A percentile compares a stretch with the other conserved stretches of the same genome.
Conservation (phyloP, 2,797 vertebrate species). For the Halcyon leucocephala region DNA sequence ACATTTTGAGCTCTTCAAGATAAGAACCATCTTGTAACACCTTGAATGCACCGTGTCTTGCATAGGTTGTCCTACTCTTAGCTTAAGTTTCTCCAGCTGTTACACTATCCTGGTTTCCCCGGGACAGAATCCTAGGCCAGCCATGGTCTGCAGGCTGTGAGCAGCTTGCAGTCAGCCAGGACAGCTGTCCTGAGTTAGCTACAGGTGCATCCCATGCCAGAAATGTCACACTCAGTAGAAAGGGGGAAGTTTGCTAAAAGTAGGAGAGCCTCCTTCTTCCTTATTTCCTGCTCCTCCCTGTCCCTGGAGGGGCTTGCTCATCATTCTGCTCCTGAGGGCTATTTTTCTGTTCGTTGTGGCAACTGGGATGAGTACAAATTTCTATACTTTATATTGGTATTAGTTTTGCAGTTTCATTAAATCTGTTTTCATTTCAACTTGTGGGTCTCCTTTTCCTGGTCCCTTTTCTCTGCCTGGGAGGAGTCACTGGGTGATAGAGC, state of each 20-base stretch:
- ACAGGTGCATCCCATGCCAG: neutral
- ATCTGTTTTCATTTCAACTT: neutral
- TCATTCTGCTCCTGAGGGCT: neutral
- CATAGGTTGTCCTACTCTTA: neutral
- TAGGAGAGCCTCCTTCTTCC: neutral
- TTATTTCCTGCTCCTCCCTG: neutral
- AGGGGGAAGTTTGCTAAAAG: neutral
- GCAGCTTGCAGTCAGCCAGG: neutral
- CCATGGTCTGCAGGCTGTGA: neutral
- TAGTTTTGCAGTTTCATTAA: neutral
- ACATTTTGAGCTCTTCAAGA: neutral
- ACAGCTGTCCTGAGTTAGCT: neutral
- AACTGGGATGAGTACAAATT: neutral
- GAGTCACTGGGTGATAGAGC: neutral
- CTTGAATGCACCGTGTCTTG: neutral
- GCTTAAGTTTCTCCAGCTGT: neutral
- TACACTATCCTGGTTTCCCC: neutral
- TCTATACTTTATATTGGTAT: neutral
- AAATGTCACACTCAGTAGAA: neutral
- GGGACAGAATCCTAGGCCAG: neutral
- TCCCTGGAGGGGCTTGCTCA: neutral
- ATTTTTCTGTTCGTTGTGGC: neutral
- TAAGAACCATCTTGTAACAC: neutral
- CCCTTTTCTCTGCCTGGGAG: neutral
- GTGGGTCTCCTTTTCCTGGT: neutral